These are phyloP conservation scores for Loxodonta africana DNA, from an alignment of 2,113 vertebrate genomes.

Conservation along the genomic window DNA sequence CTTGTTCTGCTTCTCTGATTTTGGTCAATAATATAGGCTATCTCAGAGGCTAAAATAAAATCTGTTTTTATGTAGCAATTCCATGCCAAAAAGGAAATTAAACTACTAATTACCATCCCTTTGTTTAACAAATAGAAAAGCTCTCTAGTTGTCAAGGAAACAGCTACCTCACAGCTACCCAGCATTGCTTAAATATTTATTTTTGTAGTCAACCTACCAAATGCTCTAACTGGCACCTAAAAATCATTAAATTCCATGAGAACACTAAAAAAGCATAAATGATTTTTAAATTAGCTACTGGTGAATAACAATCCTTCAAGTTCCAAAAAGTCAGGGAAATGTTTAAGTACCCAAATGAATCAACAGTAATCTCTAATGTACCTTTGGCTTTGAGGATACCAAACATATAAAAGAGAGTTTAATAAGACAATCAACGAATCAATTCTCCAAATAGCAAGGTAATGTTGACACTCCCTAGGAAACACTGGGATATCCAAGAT, in stretches of 20 bases:
- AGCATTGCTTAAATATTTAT: conserved; percentile 66
- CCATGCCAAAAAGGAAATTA: conserved; percentile 68
- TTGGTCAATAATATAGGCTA: conserved; percentile 54
- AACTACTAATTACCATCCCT: conserved; percentile 69
- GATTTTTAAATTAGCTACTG: conserved; percentile 58
- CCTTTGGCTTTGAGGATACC: not conserved
- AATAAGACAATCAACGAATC: conserved; percentile 27
- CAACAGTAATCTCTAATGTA: conserved; percentile 25
- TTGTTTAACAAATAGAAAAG: conserved; percentile 77
- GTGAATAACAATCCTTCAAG: conserved; percentile 33
- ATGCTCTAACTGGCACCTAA: conserved; percentile 46
- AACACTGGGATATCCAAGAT: conserved; percentile 53
- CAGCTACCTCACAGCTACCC: conserved; percentile 64
- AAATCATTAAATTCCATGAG: conserved; percentile 48
- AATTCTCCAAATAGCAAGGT: conserved; percentile 22
- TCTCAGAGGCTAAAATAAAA: conserved; percentile 66
- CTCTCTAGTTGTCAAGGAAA: conserved; percentile 77
- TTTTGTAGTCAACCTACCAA: conserved; percentile 72
- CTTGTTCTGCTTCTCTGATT: conserved; percentile 59
- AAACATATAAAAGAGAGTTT: not conserved
- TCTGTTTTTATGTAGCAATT: conserved; percentile 50
- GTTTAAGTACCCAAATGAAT: conserved; percentile 6
- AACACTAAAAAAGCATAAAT: conserved; percentile 55
- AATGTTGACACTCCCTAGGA: conserved; percentile 11
- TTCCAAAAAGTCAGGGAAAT: conserved; percentile 59